Base-by-base conservation (phyloP, 2,797 vertebrate genomes). In the Netta rufina region DNA sequence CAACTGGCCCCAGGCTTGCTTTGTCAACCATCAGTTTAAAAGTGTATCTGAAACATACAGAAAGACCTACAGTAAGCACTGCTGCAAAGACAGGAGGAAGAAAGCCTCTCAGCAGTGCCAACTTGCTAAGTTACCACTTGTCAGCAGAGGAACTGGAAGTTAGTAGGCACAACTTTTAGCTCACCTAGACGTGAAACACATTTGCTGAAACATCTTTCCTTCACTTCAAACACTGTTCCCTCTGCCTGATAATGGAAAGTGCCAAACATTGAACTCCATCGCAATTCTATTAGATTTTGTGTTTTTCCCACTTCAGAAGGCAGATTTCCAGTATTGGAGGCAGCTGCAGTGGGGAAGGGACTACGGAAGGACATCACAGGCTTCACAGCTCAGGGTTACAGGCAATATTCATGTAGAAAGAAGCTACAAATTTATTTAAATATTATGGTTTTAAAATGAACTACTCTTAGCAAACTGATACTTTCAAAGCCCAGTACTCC, bases 1-100 rank as follows among this genome's bases (percentile, higher is more conserved):
- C 99, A 83, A 99, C 94, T 3, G 99, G 98, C 64, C 99, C 99
- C 73, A 99, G 97, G 96, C 99, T 99, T 47, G 99, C 99, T 97
- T 99, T 99, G 97, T 99, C 99, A 97, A 99, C 98, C 98, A 99
- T 98, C 38, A 99, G 97, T 96, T 99, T 99, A 92, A 99, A 98
- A 87, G 99, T 98, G 90, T 99, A 99, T 96, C 99, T 99, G 92
- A 85, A 97, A 97, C 85, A 94, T 43, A 76, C 57, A 92, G 19
- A 95, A 81, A 9, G 1, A 11, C 27, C 7, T 2, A 45, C 2
- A 28, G 25, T 84, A 39, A 92, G 53, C 0, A 33, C 21, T 16
- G 54, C 41, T 54, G 69, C 39, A 24, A 16, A 36, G 39, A 16
- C 21, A 18, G 24, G 28, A 85, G 7, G 28, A 39, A 69, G 20